phyloP scores from a whole-genome alignment of 37 sponge, comb jelly and placozoan species.

The Axinella damicornis region DNA sequence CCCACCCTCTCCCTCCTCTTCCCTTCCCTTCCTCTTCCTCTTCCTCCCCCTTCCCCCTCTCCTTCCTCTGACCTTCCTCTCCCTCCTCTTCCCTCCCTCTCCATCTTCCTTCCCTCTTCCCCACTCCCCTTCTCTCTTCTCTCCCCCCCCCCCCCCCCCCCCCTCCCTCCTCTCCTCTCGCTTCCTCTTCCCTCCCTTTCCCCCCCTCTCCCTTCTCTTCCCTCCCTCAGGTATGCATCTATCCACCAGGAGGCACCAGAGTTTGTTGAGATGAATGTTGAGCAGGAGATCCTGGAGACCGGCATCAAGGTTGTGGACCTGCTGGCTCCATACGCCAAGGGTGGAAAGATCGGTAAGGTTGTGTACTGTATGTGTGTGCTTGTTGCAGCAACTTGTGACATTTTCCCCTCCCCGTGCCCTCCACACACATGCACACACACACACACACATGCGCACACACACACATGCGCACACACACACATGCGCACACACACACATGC shows the following conservation, averaged over 20 bases:
- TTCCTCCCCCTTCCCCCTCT: too few relatives aligned
- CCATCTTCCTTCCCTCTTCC: too few relatives aligned
- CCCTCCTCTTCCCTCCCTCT: too few relatives aligned
- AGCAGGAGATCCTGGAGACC: constrained; percentile 98
- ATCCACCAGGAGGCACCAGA: constrained; percentile 99
- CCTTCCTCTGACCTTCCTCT: too few relatives aligned
- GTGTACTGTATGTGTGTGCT: constrained; percentile 5
- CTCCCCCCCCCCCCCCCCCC: too few relatives aligned
- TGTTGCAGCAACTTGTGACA: not conserved
- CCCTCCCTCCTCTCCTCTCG: too few relatives aligned
- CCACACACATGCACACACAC: not conserved
- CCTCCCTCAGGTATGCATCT: constrained; percentile 51
- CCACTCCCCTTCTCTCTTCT: too few relatives aligned
- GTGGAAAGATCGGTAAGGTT: constrained; percentile 97
- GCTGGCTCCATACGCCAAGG: constrained; percentile 98
- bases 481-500: not conserved
- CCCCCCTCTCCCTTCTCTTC: not conserved
- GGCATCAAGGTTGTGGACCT: constrained; percentile 99
- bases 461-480: too few relatives aligned
- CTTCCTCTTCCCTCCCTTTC: too few relatives aligned
- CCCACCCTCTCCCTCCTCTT: too few relatives aligned
- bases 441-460: not conserved
- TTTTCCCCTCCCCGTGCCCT: not conserved
- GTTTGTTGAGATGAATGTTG: constrained; percentile 98
- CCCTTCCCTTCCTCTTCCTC: too few relatives aligned